Evolutionary conservation across 1,140 invertebrate species (phyloP).

Genomic region (Aphelinus atriplicis): DNA sequence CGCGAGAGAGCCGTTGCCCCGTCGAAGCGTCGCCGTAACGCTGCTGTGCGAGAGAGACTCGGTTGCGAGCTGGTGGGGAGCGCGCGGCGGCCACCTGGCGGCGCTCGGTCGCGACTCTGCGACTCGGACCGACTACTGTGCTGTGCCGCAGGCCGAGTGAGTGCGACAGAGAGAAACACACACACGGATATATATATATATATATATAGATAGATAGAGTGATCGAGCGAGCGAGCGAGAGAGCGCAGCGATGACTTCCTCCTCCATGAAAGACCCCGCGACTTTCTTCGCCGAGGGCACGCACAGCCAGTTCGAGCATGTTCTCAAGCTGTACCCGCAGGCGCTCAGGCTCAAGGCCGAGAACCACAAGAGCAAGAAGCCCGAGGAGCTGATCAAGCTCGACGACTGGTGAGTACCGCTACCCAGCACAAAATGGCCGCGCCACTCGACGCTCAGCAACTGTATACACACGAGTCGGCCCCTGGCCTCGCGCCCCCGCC

Average conservation of each 20-base stretch:
- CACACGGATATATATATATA: constrained; percentile 3
- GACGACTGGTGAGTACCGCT: constrained; percentile 86
- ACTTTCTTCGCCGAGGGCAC: constrained; percentile 91
- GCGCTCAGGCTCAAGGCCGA: constrained; percentile 87
- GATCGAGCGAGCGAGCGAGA: constrained; percentile 18
- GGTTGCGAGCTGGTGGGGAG: too few species aligned
- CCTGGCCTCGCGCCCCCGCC: background rate
- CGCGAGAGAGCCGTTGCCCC: background rate
- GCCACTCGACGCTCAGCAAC: too few species aligned
- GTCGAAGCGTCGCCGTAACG: too few species aligned
- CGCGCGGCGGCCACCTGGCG: too few species aligned
- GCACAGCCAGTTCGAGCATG: constrained; percentile 85
- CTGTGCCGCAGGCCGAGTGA: constrained; percentile 13
- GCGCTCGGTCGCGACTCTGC: too few species aligned
- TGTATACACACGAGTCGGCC: too few species aligned
- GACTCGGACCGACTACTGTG: too few species aligned
- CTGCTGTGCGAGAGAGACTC: too few species aligned
- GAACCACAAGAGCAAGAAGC: constrained; percentile 83
- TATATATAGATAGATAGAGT: background rate
- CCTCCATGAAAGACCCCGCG: constrained; percentile 81
- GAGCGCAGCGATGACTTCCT: constrained; percentile 72
- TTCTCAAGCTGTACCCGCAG: constrained; percentile 88
- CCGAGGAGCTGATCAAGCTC: constrained; percentile 91
- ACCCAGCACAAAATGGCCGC: too few species aligned
- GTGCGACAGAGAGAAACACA: background rate